phyloP scores from a whole-genome alignment of 2,797 vertebrate species.

The Pangasius krempfi region DNA sequence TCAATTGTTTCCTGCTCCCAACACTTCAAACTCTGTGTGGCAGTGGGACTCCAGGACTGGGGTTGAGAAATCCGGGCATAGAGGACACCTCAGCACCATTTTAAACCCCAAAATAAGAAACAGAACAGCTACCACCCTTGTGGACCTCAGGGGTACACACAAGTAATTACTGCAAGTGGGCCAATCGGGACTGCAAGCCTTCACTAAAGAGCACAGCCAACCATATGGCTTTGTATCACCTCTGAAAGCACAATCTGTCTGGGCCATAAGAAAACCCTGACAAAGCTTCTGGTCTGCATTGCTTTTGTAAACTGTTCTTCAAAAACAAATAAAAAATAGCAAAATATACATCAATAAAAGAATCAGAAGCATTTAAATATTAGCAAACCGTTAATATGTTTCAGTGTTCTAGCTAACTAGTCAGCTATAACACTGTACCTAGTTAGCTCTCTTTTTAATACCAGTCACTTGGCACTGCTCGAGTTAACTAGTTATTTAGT shows the following conservation, averaged over 20 bases:
- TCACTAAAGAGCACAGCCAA: conserved; percentile 1
- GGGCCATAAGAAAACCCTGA: neutral
- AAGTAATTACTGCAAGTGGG: conserved; percentile 18
- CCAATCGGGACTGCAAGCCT: neutral
- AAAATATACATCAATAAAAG: neutral
- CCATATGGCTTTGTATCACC: neutral
- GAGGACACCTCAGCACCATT: neutral
- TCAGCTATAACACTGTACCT: neutral
- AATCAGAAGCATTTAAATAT: neutral
- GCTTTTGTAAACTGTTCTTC: neutral
- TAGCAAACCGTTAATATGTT: neutral
- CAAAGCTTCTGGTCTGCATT: neutral
- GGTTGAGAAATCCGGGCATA: neutral
- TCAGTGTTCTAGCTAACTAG: neutral
- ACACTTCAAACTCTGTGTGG: neutral
- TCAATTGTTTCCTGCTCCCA: neutral
- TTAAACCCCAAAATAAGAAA: neutral
- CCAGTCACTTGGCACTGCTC: neutral
- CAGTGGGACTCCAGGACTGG: neutral
- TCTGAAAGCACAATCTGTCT: neutral
- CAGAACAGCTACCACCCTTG: neutral
- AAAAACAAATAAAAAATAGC: neutral
- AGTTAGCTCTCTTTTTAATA: neutral
- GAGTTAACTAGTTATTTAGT: neutral
- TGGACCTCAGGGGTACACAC: neutral